A percentile compares a stretch with the other conserved stretches of the same genome.
These are phyloP conservation scores for Nasalis larvatus DNA, from an alignment of 2,113 vertebrate species.

Conservation along the genomic window DNA sequence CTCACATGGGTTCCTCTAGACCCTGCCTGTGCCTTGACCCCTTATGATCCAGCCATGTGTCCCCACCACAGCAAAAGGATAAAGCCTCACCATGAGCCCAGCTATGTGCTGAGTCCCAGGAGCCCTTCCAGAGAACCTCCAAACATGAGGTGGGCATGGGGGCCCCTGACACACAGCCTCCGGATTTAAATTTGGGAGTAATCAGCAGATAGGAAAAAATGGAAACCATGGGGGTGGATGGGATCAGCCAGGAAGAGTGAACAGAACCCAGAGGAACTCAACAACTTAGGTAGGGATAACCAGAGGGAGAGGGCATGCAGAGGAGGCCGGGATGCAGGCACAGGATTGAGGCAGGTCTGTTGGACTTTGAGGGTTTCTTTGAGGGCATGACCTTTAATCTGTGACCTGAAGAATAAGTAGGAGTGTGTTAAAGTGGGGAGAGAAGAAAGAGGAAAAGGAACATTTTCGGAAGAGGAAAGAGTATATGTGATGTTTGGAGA, in stretches of 20 bases:
- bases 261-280: neutral
- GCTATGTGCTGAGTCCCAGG: neutral
- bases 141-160: neutral
- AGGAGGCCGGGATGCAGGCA: neutral
- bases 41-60: neutral
- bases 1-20: neutral
- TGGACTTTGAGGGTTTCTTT: neutral
- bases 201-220: neutral
- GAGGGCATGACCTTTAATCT: neutral
- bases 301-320: neutral
- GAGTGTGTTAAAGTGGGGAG: neutral
- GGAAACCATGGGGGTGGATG: neutral
- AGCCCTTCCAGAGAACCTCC: neutral
- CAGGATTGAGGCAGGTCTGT: neutral
- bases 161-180: neutral
- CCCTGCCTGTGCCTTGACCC: neutral
- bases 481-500: neutral
- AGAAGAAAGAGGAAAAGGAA: neutral
- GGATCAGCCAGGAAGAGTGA: neutral
- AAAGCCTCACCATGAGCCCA: neutral
- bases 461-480: neutral
- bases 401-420: neutral
- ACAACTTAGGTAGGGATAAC: neutral
- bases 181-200: neutral
- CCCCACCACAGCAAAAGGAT: neutral